Evolutionary conservation across 2,797 vertebrate species (phyloP).

Genomic region (Limnodromus scolopaceus): DNA sequence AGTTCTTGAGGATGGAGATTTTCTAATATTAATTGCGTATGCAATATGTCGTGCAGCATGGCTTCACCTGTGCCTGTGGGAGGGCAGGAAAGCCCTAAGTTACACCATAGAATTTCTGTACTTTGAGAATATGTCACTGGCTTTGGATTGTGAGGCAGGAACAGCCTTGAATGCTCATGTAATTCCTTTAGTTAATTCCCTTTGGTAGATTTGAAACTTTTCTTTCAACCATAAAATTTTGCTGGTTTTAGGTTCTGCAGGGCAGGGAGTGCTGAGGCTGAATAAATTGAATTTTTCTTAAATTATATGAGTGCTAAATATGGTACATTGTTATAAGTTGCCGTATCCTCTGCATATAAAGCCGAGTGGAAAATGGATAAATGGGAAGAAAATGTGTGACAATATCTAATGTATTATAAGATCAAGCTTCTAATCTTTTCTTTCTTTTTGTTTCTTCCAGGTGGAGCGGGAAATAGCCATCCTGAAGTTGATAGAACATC

Average conservation of each 20-base stretch:
- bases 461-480: constrained; percentile 98
- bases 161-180: neutral
- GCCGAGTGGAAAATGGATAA: neutral
- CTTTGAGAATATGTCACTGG: neutral
- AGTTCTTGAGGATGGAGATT: neutral
- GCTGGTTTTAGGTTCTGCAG: neutral
- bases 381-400: neutral
- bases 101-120: neutral
- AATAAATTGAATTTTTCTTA: neutral
- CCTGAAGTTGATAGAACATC: constrained; percentile 97
- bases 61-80: neutral
- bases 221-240: neutral
- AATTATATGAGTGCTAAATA: neutral
- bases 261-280: neutral
- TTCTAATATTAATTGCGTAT: neutral
- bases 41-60: neutral
- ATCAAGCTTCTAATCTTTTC: constrained; percentile 18
- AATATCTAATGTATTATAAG: neutral
- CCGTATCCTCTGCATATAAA: neutral
- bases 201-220: neutral
- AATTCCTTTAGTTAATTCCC: neutral
- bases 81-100: neutral
- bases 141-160: neutral
- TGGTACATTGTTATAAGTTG: neutral
- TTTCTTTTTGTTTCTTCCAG: constrained; percentile 78